Conservation (phyloP, 2,113 vertebrate genomes). For the Thermophis baileyi region DNA sequence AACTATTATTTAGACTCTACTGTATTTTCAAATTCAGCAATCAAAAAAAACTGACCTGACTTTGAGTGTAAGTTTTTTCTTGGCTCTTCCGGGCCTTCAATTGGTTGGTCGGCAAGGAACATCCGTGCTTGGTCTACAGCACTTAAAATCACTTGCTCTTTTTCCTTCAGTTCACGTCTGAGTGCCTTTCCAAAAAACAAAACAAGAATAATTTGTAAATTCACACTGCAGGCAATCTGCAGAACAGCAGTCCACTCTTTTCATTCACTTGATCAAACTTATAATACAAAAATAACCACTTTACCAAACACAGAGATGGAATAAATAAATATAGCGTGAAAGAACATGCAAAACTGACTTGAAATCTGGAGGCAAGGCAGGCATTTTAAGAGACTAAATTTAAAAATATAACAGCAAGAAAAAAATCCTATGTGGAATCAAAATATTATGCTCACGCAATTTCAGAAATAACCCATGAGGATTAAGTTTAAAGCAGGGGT, state of each 20-base stretch:
- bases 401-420: conserved; percentile 20
- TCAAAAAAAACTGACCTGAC: conserved; percentile 72
- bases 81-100: conserved; percentile 93
- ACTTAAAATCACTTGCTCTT: conserved; percentile 81
- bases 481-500: background rate
- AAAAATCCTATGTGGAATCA: conserved; percentile 36
- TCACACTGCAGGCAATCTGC: background rate
- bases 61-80: conserved; percentile 85
- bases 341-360: conserved; percentile 6
- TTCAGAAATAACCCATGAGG: background rate
- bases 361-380: conserved; percentile 25
- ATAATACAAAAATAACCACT: conserved; percentile 25
- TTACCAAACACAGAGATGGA: conserved; percentile 18
- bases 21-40: background rate
- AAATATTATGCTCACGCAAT: conserved; percentile 40
- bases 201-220: conserved; percentile 40
- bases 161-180: conserved; percentile 86
- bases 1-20: no score
- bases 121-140: conserved; percentile 90
- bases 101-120: conserved; percentile 94
- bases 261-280: conserved; percentile 7
- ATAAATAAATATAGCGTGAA: background rate
- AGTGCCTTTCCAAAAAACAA: conserved; percentile 73
- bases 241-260: background rate
- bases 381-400: background rate